phyloP scores from a whole-genome alignment of 2,113 vertebrate species.

The Rhabdornis inornatus region DNA sequence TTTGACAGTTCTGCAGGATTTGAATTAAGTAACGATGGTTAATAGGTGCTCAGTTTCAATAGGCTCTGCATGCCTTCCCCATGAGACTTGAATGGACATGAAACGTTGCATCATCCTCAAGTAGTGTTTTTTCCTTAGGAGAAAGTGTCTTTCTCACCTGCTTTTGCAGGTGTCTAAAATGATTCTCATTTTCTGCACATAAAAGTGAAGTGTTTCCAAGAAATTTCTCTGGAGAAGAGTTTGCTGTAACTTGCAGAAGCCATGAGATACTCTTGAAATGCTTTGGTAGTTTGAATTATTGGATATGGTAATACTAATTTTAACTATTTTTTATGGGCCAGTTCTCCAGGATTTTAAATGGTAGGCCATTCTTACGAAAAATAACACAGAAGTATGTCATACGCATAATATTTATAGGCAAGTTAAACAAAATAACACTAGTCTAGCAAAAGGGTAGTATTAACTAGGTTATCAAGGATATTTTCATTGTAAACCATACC shows the following conservation, averaged over 20 bases:
- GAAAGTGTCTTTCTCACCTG: neutral
- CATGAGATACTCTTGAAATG: neutral
- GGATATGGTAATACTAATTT: neutral
- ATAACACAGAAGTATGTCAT: neutral
- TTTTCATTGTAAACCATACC: neutral
- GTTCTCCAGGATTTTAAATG: neutral
- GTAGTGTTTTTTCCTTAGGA: neutral
- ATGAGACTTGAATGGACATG: slow-evolving; percentile 24
- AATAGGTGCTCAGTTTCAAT: neutral
- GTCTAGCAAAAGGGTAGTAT: neutral
- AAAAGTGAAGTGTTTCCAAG: neutral
- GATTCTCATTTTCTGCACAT: neutral
- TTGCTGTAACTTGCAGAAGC: neutral
- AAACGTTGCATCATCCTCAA: neutral
- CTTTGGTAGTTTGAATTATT: neutral
- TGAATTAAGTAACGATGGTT: neutral
- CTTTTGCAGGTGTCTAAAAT: neutral
- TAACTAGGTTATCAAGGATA: neutral
- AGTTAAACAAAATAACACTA: neutral
- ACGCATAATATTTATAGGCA: neutral
- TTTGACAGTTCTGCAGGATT: neutral
- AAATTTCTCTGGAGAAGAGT: neutral
- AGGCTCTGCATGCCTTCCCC: slow-evolving; percentile 29
- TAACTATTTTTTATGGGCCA: neutral
- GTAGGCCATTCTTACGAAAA: neutral